A percentile compares a stretch with the other conserved stretches of the same genome.
Evolutionary conservation across 2,888 invertebrate genomes (phyloP).

Genomic region (Drosophila paramelanica): DNA sequence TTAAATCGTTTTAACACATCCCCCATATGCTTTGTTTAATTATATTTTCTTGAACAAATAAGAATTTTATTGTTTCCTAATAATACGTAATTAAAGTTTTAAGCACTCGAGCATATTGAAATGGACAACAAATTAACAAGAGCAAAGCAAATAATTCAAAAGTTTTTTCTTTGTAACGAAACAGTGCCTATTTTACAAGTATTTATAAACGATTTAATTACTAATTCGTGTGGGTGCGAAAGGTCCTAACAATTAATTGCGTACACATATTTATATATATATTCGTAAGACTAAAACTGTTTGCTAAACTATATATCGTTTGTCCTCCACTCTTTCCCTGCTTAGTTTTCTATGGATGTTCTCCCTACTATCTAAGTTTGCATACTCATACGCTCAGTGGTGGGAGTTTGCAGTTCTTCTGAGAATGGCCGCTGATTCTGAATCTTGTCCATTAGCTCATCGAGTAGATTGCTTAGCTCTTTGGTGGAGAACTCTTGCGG

Average conservation of each 20-base stretch:
- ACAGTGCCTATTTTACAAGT: constrained; percentile 12
- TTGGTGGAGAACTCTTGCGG: constrained; percentile 85
- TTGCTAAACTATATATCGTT: constrained; percentile 31
- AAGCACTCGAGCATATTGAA: constrained; percentile 21
- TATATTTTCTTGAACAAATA: constrained; percentile 12
- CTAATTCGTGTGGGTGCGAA: constrained; percentile 5
- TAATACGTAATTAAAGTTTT: constrained; percentile 12
- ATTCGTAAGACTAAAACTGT: constrained; percentile 29
- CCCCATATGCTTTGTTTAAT: no score
- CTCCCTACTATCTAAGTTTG: constrained; percentile 16
- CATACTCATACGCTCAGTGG: constrained; percentile 10
- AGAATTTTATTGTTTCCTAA: constrained; percentile 38
- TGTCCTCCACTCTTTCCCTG: constrained; percentile 21
- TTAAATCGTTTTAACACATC: no score
- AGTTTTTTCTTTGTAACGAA: constrained; percentile 33
- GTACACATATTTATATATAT: constrained; percentile 30
- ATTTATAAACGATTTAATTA: constrained; percentile 6
- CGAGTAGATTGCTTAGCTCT: constrained; percentile 79
- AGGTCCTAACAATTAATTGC: constrained; percentile 34
- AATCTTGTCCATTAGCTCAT: constrained; percentile 77
- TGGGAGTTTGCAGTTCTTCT: background rate
- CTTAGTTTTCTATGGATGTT: constrained; percentile 16
- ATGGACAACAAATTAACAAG: constrained; percentile 56
- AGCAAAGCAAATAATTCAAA: constrained; percentile 19
- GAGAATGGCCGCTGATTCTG: constrained; percentile 55